phyloP scores from a whole-genome alignment of 2,113 vertebrate genomes.

The Zosterops pallidus region DNA sequence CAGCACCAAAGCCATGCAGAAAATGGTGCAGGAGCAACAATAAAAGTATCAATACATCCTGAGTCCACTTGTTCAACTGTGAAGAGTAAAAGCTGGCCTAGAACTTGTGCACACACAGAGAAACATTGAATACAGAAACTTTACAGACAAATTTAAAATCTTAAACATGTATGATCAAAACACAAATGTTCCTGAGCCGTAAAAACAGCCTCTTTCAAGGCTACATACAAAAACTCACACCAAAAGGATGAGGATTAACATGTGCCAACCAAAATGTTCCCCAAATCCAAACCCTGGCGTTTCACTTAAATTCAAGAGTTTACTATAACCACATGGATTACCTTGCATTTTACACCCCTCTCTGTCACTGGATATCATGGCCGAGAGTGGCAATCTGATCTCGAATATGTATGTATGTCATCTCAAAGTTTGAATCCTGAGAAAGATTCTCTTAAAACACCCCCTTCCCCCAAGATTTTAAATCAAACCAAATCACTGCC shows the following conservation, averaged over 20 bases:
- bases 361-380: not conserved
- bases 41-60: not conserved
- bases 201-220: not conserved
- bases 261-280: not conserved
- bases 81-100: not conserved
- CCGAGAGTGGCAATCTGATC: not conserved
- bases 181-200: not conserved
- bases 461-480: not conserved
- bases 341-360: not conserved
- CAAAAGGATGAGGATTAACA: not conserved
- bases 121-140: not conserved
- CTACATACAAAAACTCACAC: not conserved
- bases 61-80: not conserved
- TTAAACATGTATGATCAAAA: not conserved
- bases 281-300: not conserved
- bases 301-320: not conserved
- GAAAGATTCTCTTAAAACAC: not conserved
- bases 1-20: not conserved
- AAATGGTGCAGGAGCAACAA: not conserved
- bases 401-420: not conserved
- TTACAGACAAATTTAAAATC: not conserved
- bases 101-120: rapidly evolving
- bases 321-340: not conserved
- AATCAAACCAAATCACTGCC: not conserved
- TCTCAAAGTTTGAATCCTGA: not conserved